Evolutionary conservation across 2,113 vertebrate genomes (phyloP).

Genomic region (Oryzias woworae): DNA sequence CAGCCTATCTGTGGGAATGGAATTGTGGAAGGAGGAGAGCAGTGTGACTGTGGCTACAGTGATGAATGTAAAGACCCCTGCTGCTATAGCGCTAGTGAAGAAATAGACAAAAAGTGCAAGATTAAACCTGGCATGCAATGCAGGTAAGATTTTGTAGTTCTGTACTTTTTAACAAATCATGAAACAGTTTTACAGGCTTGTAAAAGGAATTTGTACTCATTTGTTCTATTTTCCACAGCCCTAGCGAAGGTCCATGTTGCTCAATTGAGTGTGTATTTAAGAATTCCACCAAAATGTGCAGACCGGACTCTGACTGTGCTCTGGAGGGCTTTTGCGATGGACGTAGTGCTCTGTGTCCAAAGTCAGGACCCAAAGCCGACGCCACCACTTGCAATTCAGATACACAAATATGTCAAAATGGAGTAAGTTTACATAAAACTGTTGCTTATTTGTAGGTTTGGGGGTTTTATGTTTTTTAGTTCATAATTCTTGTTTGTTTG

Average conservation of each 20-base stretch:
- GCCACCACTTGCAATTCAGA: conserved; percentile 86
- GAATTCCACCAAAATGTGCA: conserved; percentile 73
- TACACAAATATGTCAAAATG: conserved; percentile 94
- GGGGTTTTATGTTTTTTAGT: background rate
- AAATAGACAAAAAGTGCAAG: conserved; percentile 85
- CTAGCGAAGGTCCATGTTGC: conserved; percentile 95
- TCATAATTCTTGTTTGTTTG: background rate
- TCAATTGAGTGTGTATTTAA: conserved; percentile 81
- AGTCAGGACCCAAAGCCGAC: conserved; percentile 85
- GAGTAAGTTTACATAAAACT: conserved; percentile 72
- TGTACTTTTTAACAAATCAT: background rate
- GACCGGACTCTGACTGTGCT: conserved; percentile 88
- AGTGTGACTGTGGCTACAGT: conserved; percentile 93
- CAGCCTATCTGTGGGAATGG: conserved; percentile 98
- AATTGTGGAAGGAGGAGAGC: conserved; percentile 88
- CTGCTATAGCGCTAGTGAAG: conserved; percentile 86
- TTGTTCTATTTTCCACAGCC: conserved; percentile 68
- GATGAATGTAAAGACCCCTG: conserved; percentile 92
- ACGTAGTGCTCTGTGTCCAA: conserved; percentile 81
- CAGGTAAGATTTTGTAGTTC: conserved; percentile 78
- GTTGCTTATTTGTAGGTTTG: background rate
- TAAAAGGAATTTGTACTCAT: background rate
- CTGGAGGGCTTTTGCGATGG: conserved; percentile 84
- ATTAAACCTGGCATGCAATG: conserved; percentile 81
- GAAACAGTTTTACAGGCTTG: no score